phyloP scores from a whole-genome alignment of 2,797 vertebrate genomes.

The Leptatherina wallacei region DNA sequence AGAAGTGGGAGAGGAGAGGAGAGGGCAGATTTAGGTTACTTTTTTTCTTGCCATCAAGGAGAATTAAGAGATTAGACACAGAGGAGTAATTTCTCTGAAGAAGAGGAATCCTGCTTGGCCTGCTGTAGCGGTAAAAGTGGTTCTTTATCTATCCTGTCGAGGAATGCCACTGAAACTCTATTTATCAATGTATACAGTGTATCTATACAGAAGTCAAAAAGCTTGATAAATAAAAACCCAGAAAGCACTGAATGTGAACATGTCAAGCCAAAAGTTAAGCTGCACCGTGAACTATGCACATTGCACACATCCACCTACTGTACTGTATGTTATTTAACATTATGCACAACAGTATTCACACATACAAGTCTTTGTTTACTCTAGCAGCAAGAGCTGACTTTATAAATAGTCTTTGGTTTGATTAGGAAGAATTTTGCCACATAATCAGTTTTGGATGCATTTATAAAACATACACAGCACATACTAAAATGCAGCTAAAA shows the following conservation, averaged over 20 bases:
- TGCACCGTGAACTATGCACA: background rate
- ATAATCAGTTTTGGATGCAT: background rate
- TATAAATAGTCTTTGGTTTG: conserved; percentile 35
- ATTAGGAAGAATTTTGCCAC: conserved; percentile 32
- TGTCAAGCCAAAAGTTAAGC: background rate
- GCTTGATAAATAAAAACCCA: conserved; percentile 6
- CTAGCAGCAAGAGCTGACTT: conserved; percentile 18
- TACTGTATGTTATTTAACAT: background rate
- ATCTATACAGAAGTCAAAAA: conserved; percentile 16
- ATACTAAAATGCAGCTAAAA: conserved; percentile 40
- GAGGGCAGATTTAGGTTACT: conserved; percentile 44
- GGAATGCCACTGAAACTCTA: conserved; percentile 21
- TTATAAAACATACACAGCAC: conserved; percentile 7
- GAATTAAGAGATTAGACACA: conserved; percentile 69
- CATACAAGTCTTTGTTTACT: conserved; percentile 25
- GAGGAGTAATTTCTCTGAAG: conserved; percentile 38
- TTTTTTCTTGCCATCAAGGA: conserved; percentile 38
- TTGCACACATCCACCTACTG: background rate
- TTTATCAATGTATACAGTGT: background rate
- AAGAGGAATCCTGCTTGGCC: conserved; percentile 28
- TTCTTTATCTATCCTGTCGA: conserved; percentile 45
- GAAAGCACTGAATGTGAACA: conserved; percentile 19
- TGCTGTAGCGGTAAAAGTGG: conserved; percentile 21
- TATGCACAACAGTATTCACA: background rate
- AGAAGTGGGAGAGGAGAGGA: conserved; percentile 23